Evolutionary conservation across 2,888 invertebrate species (phyloP).

Genomic region (Gasteruption jaculator): DNA sequence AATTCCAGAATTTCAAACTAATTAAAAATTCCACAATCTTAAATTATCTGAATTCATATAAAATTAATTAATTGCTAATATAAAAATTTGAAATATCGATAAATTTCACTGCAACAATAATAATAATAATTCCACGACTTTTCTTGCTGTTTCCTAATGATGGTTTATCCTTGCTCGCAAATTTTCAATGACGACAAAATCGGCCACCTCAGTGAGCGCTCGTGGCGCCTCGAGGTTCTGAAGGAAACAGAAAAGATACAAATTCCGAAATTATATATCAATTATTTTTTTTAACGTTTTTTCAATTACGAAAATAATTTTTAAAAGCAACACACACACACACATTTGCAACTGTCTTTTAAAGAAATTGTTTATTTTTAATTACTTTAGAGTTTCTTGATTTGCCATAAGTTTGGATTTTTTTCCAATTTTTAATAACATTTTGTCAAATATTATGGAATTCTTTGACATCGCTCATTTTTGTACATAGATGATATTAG

Average conservation of each 20-base stretch:
- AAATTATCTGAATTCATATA: neutral
- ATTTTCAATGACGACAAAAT: conserved; percentile 38
- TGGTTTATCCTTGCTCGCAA: conserved; percentile 46
- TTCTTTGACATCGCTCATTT: too few relatives aligned
- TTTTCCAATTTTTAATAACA: too few relatives aligned
- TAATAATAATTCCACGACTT: neutral
- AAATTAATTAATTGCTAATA: neutral
- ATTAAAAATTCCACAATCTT: neutral
- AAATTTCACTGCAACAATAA: too few relatives aligned
- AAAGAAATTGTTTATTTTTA: too few relatives aligned
- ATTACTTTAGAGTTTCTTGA: too few relatives aligned
- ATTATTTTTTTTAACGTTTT: conserved; percentile 4
- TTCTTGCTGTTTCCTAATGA: conserved; percentile 33
- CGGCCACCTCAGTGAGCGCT: conserved; percentile 38
- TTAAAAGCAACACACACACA: too few relatives aligned
- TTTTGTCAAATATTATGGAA: too few relatives aligned
- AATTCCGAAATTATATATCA: conserved; percentile 6
- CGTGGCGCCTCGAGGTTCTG: conserved; percentile 39
- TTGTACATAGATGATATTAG: too few relatives aligned
- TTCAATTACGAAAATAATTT: too few relatives aligned
- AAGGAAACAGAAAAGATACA: conserved; percentile 33
- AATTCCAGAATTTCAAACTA: neutral
- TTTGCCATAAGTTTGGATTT: too few relatives aligned
- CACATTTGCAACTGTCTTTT: too few relatives aligned
- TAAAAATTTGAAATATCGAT: too few relatives aligned